Conservation (phyloP, 64 coral and sea anemone genomes). For the Acropora yongei region DNA sequence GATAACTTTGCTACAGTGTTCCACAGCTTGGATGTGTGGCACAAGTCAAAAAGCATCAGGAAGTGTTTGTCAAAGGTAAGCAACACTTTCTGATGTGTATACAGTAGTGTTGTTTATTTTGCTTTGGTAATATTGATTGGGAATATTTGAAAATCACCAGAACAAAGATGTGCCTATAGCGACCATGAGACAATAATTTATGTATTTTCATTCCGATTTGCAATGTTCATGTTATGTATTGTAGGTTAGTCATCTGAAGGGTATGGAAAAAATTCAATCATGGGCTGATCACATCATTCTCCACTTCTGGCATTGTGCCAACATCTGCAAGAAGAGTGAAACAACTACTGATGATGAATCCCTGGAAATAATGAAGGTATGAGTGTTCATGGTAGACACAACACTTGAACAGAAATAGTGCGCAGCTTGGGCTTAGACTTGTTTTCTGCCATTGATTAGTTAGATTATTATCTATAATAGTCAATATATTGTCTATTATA, state of each 20-base stretch:
- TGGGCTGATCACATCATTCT: slow-evolving; percentile 10
- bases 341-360: slow-evolving; percentile 1
- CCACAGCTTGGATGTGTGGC: slow-evolving; percentile 15
- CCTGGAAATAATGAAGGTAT: slow-evolving; percentile 8
- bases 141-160: neutral
- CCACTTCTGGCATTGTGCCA: slow-evolving; percentile 18
- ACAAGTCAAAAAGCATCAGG: slow-evolving; percentile 9
- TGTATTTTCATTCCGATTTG: neutral
- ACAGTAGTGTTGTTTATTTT: neutral
- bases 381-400: neutral
- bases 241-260: neutral
- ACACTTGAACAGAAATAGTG: neutral
- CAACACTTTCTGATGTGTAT: neutral
- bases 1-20: slow-evolving; percentile 1
- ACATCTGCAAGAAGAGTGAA: neutral
- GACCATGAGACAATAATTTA: neutral
- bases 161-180: neutral
- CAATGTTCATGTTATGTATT: neutral
- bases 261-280: neutral
- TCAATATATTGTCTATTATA: neutral
- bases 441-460: neutral
- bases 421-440: neutral
- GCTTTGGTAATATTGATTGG: neutral
- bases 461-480: neutral
- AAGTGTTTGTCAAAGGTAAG: slow-evolving; percentile 2